Evolutionary conservation across 2,113 vertebrate species (phyloP).

Genomic region (Vanacampus margaritifer): DNA sequence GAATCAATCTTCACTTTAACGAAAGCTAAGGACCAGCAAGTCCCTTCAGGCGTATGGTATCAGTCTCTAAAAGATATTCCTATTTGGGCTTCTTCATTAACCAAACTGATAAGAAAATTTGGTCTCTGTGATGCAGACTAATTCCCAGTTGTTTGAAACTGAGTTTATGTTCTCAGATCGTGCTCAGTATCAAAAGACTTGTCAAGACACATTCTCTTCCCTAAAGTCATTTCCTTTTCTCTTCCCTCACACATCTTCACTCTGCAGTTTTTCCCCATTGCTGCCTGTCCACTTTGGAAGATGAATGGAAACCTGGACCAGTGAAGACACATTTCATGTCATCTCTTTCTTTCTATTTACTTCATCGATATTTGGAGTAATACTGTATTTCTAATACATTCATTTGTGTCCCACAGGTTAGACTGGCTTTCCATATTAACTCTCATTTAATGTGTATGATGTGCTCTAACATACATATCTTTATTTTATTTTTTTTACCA

Average conservation of each 20-base stretch:
- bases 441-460: background rate
- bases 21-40: slow-evolving; percentile 6
- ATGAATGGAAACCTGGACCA: slow-evolving; percentile 31
- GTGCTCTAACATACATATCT: background rate
- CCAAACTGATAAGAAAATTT: slow-evolving; percentile 40
- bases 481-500: no score
- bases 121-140: slow-evolving; percentile 26
- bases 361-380: slow-evolving; percentile 17
- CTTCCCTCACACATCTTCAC: background rate
- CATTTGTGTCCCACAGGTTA: slow-evolving; percentile 47
- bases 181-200: slow-evolving; percentile 6
- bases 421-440: background rate
- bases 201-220: slow-evolving; percentile 24
- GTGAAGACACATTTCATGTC: slow-evolving; percentile 30
- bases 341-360: slow-evolving; percentile 43
- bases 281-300: slow-evolving; percentile 40
- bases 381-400: slow-evolving; percentile 35
- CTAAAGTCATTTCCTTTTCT: slow-evolving; percentile 8
- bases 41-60: background rate
- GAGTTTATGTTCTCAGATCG: slow-evolving; percentile 11
- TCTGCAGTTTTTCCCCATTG: background rate
- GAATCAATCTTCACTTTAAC: background rate
- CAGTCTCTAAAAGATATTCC: background rate
- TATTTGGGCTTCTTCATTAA: slow-evolving; percentile 18
- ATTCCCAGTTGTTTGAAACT: slow-evolving; percentile 33